These are phyloP conservation scores for Meta bourneti DNA, from an alignment of 2,888 invertebrate genomes.

Conservation along the genomic window DNA sequence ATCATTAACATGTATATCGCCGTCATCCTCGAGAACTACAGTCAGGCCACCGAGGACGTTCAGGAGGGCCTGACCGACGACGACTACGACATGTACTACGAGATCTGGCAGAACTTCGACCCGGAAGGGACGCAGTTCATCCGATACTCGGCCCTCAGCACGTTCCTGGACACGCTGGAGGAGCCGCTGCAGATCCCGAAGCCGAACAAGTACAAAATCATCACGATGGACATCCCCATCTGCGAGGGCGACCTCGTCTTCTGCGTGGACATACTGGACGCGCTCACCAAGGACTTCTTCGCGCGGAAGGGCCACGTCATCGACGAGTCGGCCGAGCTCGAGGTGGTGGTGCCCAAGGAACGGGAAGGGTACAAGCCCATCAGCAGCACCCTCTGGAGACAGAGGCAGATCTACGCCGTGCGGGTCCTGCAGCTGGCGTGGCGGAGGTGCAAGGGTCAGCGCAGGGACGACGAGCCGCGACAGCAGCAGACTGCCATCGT, in stretches of 20 bases:
- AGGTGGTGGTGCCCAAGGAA: conserved; percentile 90
- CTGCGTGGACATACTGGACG: conserved; percentile 98
- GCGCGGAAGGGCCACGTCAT: conserved; percentile 96
- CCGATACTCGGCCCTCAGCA: conserved; percentile 94
- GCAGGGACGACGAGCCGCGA: conserved; percentile 82
- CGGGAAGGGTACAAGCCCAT: conserved; percentile 93
- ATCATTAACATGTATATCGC: conserved; percentile 99
- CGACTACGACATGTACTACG: conserved; percentile 99
- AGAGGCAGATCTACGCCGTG: conserved; percentile 97
- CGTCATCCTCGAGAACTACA: conserved; percentile 99
- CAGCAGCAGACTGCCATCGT: conserved; percentile 88
- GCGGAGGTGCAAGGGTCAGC: conserved; percentile 88
- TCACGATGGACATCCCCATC: conserved; percentile 98
- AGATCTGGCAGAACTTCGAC: conserved; percentile 99
- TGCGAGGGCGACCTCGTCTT: conserved; percentile 97
- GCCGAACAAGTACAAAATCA: conserved; percentile 99
- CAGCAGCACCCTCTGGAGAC: conserved; percentile 95
- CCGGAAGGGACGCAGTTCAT: conserved; percentile 99
- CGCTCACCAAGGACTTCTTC: conserved; percentile 98
- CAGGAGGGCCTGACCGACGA: conserved; percentile 91
- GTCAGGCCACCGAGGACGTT: conserved; percentile 98
- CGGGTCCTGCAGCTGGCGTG: conserved; percentile 96
- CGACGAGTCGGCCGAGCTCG: conserved; percentile 93
- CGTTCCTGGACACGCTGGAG: conserved; percentile 97
- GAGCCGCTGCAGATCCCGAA: conserved; percentile 98